These are phyloP conservation scores for Xanthorhoe spadicearia DNA, from an alignment of 2,888 invertebrate species.

Conservation along the genomic window DNA sequence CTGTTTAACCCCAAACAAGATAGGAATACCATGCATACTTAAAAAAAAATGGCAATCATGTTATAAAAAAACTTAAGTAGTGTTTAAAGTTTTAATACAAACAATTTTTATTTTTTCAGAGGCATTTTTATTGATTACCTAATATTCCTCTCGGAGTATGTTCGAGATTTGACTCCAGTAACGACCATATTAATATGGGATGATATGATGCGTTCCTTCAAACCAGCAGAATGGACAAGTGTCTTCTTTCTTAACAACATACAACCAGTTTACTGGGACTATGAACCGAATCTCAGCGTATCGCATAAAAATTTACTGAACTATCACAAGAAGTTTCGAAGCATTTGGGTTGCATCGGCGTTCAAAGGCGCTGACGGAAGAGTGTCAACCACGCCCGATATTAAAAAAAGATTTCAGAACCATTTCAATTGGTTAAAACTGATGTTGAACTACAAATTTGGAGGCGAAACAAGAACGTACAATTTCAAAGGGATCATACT, in stretches of 20 bases:
- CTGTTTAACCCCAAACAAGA: too few relatives aligned
- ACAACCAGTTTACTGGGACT: slow-evolving; percentile 90
- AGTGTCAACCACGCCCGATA: slow-evolving; percentile 80
- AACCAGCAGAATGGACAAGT: slow-evolving; percentile 70
- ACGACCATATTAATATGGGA: slow-evolving; percentile 91
- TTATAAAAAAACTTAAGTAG: too few relatives aligned
- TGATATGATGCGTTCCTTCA: slow-evolving; percentile 89
- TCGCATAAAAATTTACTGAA: slow-evolving; percentile 59
- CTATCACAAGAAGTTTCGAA: slow-evolving; percentile 81
- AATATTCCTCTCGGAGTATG: slow-evolving; percentile 74
- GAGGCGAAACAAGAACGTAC: slow-evolving; percentile 51
- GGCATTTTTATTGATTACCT: slow-evolving; percentile 87
- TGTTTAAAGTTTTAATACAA: too few relatives aligned
- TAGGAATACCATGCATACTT: too few relatives aligned
- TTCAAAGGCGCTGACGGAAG: slow-evolving; percentile 91
- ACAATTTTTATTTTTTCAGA: slow-evolving; percentile 54
- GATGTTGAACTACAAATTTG: slow-evolving; percentile 78
- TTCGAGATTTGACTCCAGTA: slow-evolving; percentile 75
- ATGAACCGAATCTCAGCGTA: slow-evolving; percentile 64
- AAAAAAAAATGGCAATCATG: too few relatives aligned
- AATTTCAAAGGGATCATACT: slow-evolving; percentile 87
- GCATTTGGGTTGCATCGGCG: slow-evolving; percentile 92
- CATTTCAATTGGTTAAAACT: slow-evolving; percentile 89
- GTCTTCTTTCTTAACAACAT: slow-evolving; percentile 78
- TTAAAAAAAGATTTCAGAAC: slow-evolving; percentile 88